Percentiles rank a stretch among this genome's conserved stretches.
Evolutionary conservation across 2,888 invertebrate species (phyloP).

Genomic region (Hipparchia semele): DNA sequence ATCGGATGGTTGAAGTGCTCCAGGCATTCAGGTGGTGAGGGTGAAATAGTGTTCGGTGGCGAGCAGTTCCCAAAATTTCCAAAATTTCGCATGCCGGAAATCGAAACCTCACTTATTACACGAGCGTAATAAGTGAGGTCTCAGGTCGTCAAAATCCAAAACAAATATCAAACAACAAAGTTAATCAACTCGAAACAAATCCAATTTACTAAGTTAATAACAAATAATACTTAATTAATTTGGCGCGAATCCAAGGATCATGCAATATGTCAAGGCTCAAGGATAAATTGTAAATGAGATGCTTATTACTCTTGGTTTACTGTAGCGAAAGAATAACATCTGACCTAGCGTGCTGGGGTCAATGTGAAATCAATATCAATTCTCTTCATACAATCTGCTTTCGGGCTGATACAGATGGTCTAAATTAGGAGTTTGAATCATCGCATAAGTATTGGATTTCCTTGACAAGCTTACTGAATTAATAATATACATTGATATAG

Average conservation of each 20-base stretch:
- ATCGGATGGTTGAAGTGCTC: too few species aligned
- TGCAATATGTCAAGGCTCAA: conserved; percentile 10
- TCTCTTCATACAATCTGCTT: conserved; percentile 32
- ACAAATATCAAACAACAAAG: conserved; percentile 14
- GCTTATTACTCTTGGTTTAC: conserved; percentile 16
- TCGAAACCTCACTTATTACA: too few species aligned
- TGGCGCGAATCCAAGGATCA: conserved; percentile 8
- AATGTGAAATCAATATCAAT: conserved; percentile 53
- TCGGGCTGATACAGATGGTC: conserved; percentile 30
- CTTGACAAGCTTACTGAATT: conserved; percentile 1
- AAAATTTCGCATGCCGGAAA: too few species aligned
- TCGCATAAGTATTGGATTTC: background rate
- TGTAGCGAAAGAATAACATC: conserved; percentile 18
- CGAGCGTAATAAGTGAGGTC: too few species aligned
- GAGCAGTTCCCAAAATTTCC: too few species aligned
- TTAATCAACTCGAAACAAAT: background rate
- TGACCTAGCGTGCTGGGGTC: conserved; percentile 48
- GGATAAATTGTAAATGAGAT: conserved; percentile 15
- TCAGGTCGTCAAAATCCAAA: background rate
- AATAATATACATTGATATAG: background rate
- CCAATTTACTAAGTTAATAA: background rate
- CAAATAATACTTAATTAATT: background rate
- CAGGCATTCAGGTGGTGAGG: too few species aligned
- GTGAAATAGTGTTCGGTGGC: too few species aligned
- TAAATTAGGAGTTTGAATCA: conserved; percentile 27